Evolutionary conservation across 2,113 vertebrate genomes (phyloP).

Genomic region (Eudyptes chrysolophus): DNA sequence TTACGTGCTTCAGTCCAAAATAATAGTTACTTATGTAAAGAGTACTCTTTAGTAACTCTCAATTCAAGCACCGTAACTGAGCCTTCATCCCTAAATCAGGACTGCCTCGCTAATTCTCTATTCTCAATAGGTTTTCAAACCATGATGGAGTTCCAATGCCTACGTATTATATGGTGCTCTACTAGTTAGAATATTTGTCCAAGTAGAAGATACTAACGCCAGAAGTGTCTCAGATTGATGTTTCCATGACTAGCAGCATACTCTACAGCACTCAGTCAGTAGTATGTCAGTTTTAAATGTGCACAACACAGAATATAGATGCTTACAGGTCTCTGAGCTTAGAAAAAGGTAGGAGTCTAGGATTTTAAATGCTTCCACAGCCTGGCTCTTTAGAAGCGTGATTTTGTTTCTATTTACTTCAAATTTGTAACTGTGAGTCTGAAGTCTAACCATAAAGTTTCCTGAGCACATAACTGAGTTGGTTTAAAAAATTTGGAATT

Average conservation of each 20-base stretch:
- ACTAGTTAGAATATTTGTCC: not conserved
- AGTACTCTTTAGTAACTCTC: not conserved
- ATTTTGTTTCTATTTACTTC: not conserved
- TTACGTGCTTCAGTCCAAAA: not conserved
- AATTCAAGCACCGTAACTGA: not conserved
- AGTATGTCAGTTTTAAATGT: not conserved
- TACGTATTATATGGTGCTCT: not conserved
- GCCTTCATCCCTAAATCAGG: not conserved
- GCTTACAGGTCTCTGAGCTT: not conserved
- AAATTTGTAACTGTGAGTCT: not conserved
- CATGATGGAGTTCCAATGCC: not conserved
- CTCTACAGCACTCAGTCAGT: not conserved
- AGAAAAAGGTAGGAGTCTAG: not conserved
- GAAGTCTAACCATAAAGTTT: not conserved
- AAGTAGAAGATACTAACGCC: not conserved
- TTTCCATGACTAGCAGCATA: not conserved
- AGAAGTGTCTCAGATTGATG: not conserved
- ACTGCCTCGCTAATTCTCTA: not conserved
- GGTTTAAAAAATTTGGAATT: not conserved
- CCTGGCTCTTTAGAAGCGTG: not conserved
- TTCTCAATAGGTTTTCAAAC: not conserved
- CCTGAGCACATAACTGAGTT: not conserved
- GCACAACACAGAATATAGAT: not conserved
- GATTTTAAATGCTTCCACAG: not conserved
- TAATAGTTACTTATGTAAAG: not conserved